Conservation (phyloP, 1,140 invertebrate genomes). For the Bombus cullumanus region DNA sequence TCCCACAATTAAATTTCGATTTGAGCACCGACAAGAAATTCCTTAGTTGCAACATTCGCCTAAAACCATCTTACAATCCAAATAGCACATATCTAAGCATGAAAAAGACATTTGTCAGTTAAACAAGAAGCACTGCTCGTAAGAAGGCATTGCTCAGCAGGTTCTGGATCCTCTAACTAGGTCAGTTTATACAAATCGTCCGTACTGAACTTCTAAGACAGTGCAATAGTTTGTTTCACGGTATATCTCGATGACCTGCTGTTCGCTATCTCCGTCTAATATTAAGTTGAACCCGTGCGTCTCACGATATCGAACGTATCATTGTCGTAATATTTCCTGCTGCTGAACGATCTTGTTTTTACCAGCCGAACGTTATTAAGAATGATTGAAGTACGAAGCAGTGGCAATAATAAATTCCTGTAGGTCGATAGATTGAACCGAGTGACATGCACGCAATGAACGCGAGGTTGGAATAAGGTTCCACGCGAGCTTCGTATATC, state of each 20-base stretch:
- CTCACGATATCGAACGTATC: background rate
- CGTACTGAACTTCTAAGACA: background rate
- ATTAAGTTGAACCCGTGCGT: background rate
- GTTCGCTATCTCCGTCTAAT: background rate
- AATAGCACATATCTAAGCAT: background rate
- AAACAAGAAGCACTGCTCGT: constrained; percentile 2
- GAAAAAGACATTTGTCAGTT: constrained; percentile 28
- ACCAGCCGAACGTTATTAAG: constrained; percentile 29
- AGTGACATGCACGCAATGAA: constrained; percentile 55
- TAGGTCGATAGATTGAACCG: constrained; percentile 33
- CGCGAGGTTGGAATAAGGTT: constrained; percentile 54
- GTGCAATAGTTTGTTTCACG: background rate
- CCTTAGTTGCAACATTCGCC: background rate
- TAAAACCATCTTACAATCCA: background rate
- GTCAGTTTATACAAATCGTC: constrained; percentile 26
- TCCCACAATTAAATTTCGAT: background rate
- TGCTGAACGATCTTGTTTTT: background rate
- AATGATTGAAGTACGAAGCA: background rate
- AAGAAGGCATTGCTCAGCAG: constrained; percentile 3
- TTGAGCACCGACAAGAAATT: background rate
- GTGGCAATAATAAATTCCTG: constrained; percentile 52
- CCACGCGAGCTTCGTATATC: constrained; percentile 60
- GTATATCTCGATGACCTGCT: constrained; percentile 12
- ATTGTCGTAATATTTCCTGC: background rate
- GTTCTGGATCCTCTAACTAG: constrained; percentile 12